Evolutionary conservation across 2,797 vertebrate genomes (phyloP), one percentile per base, ranked within the genome.

Genomic region (Remorina albescens): DNA sequence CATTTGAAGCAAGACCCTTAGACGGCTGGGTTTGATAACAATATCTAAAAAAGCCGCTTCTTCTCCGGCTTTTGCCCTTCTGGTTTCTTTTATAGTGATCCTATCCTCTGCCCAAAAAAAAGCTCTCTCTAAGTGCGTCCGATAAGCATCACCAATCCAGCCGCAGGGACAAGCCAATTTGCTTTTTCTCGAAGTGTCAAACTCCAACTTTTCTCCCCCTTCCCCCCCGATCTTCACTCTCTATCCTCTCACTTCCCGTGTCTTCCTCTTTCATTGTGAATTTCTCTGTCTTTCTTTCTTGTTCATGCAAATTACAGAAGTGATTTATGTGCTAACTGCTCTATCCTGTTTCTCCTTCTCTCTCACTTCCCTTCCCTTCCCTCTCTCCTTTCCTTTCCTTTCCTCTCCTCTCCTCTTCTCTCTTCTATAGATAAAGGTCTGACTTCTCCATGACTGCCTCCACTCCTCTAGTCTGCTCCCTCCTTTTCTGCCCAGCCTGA

Each of bases 361-460:
- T 77, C 70, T 73, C 39, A 23, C 59, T 32, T 76, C 77, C 72
- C 62, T 72, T 42, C 68, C 74, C 78, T 73, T 59, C 82, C 60
- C 56, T 74, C 81, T 72, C 84, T 85, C 77, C 51, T 54, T 58
- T 68, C 87, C 57, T 86, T 55, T 86, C 78, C 89, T 84, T 87
- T 90, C 86, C 87, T 72, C 87, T 90, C 88, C 81, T 88, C 86
- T 92, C n/a, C n/a, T n/a, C n/a, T 68, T 88, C 57, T 86, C 55
- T 86, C 78, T 89, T 84, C 82, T 80, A 11, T 88, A 94, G 93
- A 93, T 93, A 91, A 93, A 93, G 91, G 90, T 93, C 91, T 93
- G 92, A 94, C 89, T 89, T 81, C 92, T 90, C 59, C 88, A 76
- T 91, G 88, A 89, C 89, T 90, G 92, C 88, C 87, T 90, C 86